Conservation (phyloP, 2,113 vertebrate genomes). For the Machaerirhynchus nigripectus region DNA sequence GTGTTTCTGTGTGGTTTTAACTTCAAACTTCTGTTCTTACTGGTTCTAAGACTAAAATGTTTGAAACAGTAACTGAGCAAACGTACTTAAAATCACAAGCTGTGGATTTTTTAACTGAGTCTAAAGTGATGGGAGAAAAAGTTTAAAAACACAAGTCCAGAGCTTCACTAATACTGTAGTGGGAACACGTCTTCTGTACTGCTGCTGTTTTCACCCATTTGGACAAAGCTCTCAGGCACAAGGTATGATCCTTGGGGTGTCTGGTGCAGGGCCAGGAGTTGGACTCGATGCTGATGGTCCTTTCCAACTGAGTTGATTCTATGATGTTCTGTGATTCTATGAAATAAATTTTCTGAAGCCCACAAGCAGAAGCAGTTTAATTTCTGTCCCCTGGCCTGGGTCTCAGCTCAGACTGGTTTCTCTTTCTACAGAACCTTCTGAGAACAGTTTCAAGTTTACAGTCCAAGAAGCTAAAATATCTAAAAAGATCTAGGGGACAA, state of each 20-base stretch:
- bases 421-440: not conserved
- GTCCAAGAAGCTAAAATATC: conserved; percentile 3
- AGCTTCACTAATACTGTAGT: not conserved
- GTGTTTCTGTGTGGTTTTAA: not conserved
- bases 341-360: not conserved
- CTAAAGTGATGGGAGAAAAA: not conserved
- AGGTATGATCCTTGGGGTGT: not conserved
- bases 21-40: not conserved
- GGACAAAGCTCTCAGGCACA: not conserved
- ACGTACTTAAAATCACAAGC: not conserved
- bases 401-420: not conserved
- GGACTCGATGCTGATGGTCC: not conserved
- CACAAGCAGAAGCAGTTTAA: not conserved
- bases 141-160: not conserved
- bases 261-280: not conserved
- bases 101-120: not conserved
- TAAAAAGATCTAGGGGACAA: conserved; percentile 1
- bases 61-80: not conserved
- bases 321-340: not conserved
- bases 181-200: not conserved
- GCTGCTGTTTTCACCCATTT: not conserved
- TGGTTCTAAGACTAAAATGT: not conserved
- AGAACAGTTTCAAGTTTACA: not conserved
- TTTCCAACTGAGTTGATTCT: not conserved
- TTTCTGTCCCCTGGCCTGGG: not conserved